phyloP scores from a whole-genome alignment of 2,113 vertebrate species.

The Tichodroma muraria region DNA sequence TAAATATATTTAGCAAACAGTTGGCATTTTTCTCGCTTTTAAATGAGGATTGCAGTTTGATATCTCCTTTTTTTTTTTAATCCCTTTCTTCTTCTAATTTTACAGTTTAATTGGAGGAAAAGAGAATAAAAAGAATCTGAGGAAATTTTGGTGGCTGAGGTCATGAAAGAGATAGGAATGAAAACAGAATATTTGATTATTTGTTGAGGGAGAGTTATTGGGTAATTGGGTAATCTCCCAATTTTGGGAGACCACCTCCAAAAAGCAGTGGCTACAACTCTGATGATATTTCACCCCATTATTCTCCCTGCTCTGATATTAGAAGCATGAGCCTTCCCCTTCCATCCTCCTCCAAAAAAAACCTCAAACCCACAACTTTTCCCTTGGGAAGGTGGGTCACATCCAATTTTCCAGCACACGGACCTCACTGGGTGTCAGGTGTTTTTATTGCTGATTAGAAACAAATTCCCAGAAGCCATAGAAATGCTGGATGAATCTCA shows the following conservation, averaged over 20 bases:
- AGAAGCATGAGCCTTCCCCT: background rate
- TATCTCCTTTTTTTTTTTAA: background rate
- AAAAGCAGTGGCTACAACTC: background rate
- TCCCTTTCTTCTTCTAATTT: background rate
- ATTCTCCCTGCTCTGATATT: background rate
- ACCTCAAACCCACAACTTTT: background rate
- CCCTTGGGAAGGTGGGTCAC: background rate
- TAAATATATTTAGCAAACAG: background rate
- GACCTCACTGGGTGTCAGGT: background rate
- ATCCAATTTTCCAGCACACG: background rate
- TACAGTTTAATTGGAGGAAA: background rate
- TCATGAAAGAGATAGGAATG: background rate
- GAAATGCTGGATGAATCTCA: background rate
- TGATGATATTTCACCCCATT: background rate
- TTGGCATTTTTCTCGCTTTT: background rate
- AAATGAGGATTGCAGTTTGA: background rate
- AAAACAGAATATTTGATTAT: background rate
- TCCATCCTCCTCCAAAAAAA: accelerated
- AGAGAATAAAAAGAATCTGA: background rate
- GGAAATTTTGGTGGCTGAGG: background rate
- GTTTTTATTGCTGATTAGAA: background rate
- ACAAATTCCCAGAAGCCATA: background rate
- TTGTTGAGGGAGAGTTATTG: background rate
- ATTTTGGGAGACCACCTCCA: background rate
- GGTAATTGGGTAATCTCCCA: no score